Percentiles rank a stretch among this genome's conserved stretches.
Evolutionary conservation across 2,888 invertebrate genomes (phyloP).

Genomic region (Orthosia gothica): DNA sequence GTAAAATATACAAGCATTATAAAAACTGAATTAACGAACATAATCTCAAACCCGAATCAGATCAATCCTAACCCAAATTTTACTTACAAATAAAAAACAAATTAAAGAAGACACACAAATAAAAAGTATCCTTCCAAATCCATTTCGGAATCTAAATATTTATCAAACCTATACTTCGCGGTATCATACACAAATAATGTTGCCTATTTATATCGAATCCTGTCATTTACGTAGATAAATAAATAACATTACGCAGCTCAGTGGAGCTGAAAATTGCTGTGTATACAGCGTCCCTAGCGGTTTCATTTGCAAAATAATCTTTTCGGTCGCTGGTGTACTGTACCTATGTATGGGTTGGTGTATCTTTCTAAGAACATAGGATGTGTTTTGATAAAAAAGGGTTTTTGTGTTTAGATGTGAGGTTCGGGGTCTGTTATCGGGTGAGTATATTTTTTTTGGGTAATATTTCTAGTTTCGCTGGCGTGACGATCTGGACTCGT

Average conservation of each 20-base stretch:
- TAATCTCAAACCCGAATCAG: background rate
- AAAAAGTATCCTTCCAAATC: slow-evolving; percentile 18
- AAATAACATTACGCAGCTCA: slow-evolving; percentile 85
- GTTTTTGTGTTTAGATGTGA: background rate
- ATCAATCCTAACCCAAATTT: slow-evolving; percentile 11
- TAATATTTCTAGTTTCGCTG: background rate
- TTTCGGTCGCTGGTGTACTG: slow-evolving; percentile 34
- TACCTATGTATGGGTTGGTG: background rate
- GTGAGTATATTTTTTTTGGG: background rate
- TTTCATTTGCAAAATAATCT: slow-evolving; percentile 71
- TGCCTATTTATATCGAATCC: slow-evolving; percentile 82
- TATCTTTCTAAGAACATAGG: slow-evolving; percentile 28
- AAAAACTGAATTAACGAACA: background rate
- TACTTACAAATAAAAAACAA: slow-evolving; percentile 16
- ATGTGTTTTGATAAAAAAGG: slow-evolving; percentile 6
- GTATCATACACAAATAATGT: slow-evolving; percentile 66
- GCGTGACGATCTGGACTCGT: too few relatives aligned
- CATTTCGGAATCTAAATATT: slow-evolving; percentile 58
- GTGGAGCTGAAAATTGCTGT: slow-evolving; percentile 85
- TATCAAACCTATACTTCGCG: slow-evolving; percentile 39
- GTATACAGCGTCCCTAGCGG: slow-evolving; percentile 65
- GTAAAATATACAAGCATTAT: background rate
- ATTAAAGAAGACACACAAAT: slow-evolving; percentile 13
- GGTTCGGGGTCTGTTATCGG: background rate
- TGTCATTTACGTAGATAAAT: slow-evolving; percentile 87